Conservation (phyloP, 2,113 vertebrate species). For the Zingel zingel region DNA sequence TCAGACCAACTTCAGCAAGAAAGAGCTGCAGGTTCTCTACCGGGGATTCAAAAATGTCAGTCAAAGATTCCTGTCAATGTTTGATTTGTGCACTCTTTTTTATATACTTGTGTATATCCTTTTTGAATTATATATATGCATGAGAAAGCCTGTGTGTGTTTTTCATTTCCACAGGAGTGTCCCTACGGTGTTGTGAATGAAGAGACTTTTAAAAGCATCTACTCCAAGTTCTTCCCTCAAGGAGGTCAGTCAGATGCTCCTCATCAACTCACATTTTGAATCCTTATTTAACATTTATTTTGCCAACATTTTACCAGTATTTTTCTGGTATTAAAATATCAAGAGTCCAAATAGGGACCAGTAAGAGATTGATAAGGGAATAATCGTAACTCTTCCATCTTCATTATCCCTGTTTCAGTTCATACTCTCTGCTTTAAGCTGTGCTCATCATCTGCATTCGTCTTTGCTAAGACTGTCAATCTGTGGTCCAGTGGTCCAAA, state of each 20-base stretch:
- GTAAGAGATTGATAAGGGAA: neutral
- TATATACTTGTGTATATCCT: neutral
- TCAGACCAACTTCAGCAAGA: slow-evolving; percentile 94
- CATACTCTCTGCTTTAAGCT: neutral
- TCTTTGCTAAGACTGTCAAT: neutral
- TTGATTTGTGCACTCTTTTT: neutral
- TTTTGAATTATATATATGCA: neutral
- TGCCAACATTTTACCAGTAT: neutral
- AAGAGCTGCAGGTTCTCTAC: slow-evolving; percentile 96
- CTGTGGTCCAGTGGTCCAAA: neutral
- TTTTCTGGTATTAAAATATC: neutral
- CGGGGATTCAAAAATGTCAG: slow-evolving; percentile 97
- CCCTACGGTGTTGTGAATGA: slow-evolving; percentile 94
- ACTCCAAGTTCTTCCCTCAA: slow-evolving; percentile 96
- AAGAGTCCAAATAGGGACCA: neutral
- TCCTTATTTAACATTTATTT: neutral
- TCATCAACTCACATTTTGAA: neutral
- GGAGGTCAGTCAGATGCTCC: slow-evolving; percentile 87
- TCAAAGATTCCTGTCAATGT: slow-evolving; percentile 33
- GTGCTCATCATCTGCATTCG: neutral
- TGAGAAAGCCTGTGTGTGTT: neutral
- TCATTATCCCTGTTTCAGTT: neutral
- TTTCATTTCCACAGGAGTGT: slow-evolving; percentile 89
- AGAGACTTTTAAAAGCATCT: slow-evolving; percentile 96
- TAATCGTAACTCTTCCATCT: neutral